These are phyloP conservation scores for Dilophus febrilis DNA, from an alignment of 2,888 invertebrate genomes.

Conservation along the genomic window DNA sequence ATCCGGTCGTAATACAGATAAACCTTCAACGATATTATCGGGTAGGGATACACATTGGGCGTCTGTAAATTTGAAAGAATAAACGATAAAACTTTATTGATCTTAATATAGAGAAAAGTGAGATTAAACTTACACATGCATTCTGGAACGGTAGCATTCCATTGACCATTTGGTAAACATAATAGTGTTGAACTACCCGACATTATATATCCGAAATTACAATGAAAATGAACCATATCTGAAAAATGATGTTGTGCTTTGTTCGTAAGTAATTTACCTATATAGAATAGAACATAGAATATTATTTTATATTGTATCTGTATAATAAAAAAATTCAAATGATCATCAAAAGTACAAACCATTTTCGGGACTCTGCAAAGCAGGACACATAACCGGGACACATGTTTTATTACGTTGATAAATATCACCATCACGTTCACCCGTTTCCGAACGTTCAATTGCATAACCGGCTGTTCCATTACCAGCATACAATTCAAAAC, in stretches of 20 bases:
- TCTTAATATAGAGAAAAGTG: no score
- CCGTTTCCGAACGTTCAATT: conserved; percentile 68
- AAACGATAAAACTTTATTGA: neutral
- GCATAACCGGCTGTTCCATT: conserved; percentile 82
- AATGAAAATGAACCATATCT: conserved; percentile 78
- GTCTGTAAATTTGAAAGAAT: no score
- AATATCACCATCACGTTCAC: conserved; percentile 73
- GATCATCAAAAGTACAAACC: conserved; percentile 1
- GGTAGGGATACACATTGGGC: conserved; percentile 80
- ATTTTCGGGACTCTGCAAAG: conserved; percentile 60
- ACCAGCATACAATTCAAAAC: conserved; percentile 70
- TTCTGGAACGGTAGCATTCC: conserved; percentile 87
- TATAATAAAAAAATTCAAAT: no score
- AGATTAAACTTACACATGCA: conserved; percentile 76
- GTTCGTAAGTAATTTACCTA: conserved; percentile 61
- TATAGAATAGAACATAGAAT: neutral
- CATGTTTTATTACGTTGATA: conserved; percentile 88
- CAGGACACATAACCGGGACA: conserved; percentile 81
- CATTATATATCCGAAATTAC: conserved; percentile 88
- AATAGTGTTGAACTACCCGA: conserved; percentile 69
- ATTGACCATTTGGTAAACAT: conserved; percentile 77
- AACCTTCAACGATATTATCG: conserved; percentile 75
- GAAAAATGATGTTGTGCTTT: conserved; percentile 74
- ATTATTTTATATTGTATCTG: no score
- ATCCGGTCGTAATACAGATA: conserved; percentile 59